These are phyloP conservation scores for Elaeidobius kamerunicus DNA, from an alignment of 2,888 invertebrate genomes.

Conservation along the genomic window DNA sequence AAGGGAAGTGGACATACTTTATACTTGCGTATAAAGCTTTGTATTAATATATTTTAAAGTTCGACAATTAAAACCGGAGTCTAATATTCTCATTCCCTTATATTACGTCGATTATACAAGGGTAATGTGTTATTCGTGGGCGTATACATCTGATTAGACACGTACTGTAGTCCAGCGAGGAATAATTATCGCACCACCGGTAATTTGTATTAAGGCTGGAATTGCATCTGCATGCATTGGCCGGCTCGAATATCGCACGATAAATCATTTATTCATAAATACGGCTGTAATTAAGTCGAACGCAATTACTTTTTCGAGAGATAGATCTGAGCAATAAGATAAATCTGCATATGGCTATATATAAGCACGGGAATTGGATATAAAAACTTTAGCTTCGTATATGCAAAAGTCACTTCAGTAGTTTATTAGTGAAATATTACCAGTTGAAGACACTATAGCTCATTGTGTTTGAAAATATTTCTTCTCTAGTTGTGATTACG, in stretches of 20 bases:
- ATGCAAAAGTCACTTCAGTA: too few species aligned
- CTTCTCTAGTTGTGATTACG: too few species aligned
- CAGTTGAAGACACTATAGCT: too few species aligned
- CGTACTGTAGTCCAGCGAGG: too few species aligned
- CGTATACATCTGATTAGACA: constrained; percentile 47
- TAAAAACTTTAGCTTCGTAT: background rate
- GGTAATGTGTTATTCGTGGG: constrained; percentile 47
- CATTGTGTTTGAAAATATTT: too few species aligned
- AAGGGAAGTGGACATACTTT: too few species aligned
- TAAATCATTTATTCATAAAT: constrained; percentile 44
- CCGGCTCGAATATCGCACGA: constrained; percentile 34
- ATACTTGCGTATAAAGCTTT: too few species aligned
- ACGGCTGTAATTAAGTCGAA: constrained; percentile 40
- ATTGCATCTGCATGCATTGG: constrained; percentile 40
- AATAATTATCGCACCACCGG: constrained; percentile 48
- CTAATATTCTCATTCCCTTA: background rate
- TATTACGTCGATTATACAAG: constrained; percentile 15
- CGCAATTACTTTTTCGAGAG: constrained; percentile 37
- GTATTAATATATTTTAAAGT: too few species aligned
- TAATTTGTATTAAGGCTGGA: constrained; percentile 46
- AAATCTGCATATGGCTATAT: constrained; percentile 28
- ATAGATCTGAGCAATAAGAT: constrained; percentile 17
- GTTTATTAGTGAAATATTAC: too few species aligned
- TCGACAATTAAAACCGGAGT: too few species aligned
- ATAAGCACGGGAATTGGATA: constrained; percentile 20